Evolutionary conservation across 35 echinoderm and acorn worm genomes (phyloP).

Genomic region (Acanthaster planci): DNA sequence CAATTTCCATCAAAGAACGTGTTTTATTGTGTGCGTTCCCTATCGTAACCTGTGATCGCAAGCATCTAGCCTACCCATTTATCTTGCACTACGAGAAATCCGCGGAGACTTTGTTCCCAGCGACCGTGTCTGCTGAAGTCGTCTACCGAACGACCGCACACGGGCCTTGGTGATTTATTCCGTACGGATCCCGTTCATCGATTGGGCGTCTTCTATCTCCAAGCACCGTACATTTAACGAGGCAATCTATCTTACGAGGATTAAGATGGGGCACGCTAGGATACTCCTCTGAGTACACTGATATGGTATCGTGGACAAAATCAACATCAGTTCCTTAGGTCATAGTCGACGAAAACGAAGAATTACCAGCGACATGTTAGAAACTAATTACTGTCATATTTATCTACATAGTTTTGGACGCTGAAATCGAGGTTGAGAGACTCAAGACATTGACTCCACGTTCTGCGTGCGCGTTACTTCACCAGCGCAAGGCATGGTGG

Average conservation of each 20-base stretch:
- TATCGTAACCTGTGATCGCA: no score
- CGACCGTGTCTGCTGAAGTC: neutral
- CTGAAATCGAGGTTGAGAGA: neutral
- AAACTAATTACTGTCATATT: constrained; percentile 27
- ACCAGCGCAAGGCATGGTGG: no score
- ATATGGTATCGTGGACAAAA: neutral
- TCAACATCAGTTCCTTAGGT: neutral
- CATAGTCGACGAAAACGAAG: neutral
- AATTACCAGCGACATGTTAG: neutral
- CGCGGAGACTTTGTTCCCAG: neutral
- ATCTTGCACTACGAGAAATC: neutral
- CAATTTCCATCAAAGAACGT: no score
- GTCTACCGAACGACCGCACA: neutral
- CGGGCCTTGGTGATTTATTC: constrained; percentile 11
- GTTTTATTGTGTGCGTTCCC: no score
- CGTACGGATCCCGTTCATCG: neutral
- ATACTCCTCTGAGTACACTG: neutral
- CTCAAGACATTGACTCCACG: neutral
- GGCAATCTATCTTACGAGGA: neutral
- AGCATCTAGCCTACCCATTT: neutral
- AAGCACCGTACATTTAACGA: neutral
- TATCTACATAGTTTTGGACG: neutral
- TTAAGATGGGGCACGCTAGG: neutral
- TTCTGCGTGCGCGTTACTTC: neutral
- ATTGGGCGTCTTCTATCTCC: neutral